Evolutionary conservation across 2,113 vertebrate genomes (phyloP).

Genomic region (Salminus brasiliensis): DNA sequence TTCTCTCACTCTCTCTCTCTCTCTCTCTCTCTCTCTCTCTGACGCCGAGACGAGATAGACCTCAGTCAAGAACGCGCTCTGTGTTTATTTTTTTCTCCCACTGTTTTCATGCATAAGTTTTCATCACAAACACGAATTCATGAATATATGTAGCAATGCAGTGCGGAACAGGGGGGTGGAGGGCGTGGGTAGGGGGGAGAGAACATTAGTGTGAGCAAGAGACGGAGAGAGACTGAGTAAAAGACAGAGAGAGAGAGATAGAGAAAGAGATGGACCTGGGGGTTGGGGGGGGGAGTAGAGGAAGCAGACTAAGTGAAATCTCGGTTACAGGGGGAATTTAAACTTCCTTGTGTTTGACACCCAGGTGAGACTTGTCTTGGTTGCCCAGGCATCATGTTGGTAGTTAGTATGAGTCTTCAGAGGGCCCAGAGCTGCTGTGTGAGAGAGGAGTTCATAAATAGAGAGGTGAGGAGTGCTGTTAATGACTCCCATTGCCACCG

Average conservation of each 20-base stretch:
- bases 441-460: constrained; percentile 60
- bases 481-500: constrained; percentile 71
- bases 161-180: constrained; percentile 57
- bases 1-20: too few species aligned
- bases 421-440: constrained; percentile 53
- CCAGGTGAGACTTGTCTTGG: constrained; percentile 58
- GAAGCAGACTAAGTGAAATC: constrained; percentile 43
- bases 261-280: constrained; percentile 7
- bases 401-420: constrained; percentile 59
- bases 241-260: constrained; percentile 13
- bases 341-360: constrained; percentile 69
- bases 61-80: constrained; percentile 71
- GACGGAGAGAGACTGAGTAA: constrained; percentile 18
- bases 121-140: constrained; percentile 80
- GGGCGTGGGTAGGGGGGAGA: constrained; percentile 17
- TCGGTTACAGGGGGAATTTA: constrained; percentile 49
- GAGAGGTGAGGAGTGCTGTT: constrained; percentile 56
- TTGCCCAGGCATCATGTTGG: constrained; percentile 57
- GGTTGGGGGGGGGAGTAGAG: constrained; percentile 27
- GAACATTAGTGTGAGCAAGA: constrained; percentile 24
- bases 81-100: constrained; percentile 68
- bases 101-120: constrained; percentile 77
- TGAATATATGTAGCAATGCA: constrained; percentile 78
- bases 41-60: constrained; percentile 70
- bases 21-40: constrained; percentile 18